phyloP scores from a whole-genome alignment of 37 sponge, comb jelly and placozoan genomes.

The Axinella damicornis region DNA sequence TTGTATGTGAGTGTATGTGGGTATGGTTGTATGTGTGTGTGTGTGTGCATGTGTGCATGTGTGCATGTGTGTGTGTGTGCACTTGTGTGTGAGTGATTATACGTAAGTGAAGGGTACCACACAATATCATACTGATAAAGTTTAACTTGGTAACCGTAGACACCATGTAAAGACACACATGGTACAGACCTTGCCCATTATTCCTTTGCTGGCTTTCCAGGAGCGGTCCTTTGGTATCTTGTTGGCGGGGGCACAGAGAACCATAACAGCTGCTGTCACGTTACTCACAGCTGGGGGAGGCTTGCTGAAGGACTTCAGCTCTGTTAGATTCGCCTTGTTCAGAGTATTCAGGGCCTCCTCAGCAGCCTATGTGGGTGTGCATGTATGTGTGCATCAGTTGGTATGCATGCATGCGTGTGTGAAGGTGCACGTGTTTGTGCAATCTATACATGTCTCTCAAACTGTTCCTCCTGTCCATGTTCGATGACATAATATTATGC shows the following conservation, averaged over 20 bases:
- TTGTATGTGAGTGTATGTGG: no score
- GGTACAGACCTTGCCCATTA: constrained; percentile 86
- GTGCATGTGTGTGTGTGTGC: neutral
- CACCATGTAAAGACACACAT: no score
- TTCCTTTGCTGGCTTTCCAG: constrained; percentile 88
- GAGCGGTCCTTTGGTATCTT: constrained; percentile 97
- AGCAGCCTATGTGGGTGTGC: constrained; percentile 64
- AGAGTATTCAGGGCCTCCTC: constrained; percentile 92
- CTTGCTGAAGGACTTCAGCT: constrained; percentile 97
- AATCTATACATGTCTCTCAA: no score
- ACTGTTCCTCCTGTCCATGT: no score
- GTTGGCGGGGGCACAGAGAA: constrained; percentile 77
- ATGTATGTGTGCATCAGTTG: no score
- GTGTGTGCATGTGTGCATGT: neutral
- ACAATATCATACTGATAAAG: no score
- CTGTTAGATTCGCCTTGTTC: constrained; percentile 96
- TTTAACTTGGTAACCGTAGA: no score
- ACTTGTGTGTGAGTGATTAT: neutral
- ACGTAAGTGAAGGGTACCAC: no score
- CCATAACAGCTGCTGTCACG: constrained; percentile 95
- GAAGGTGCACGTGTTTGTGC: no score
- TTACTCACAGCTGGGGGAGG: constrained; percentile 96
- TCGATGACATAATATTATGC: no score
- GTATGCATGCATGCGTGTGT: no score
- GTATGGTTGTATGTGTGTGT: no score